phyloP scores from a whole-genome alignment of 1,140 invertebrate genomes.

The Eumaeus atala region DNA sequence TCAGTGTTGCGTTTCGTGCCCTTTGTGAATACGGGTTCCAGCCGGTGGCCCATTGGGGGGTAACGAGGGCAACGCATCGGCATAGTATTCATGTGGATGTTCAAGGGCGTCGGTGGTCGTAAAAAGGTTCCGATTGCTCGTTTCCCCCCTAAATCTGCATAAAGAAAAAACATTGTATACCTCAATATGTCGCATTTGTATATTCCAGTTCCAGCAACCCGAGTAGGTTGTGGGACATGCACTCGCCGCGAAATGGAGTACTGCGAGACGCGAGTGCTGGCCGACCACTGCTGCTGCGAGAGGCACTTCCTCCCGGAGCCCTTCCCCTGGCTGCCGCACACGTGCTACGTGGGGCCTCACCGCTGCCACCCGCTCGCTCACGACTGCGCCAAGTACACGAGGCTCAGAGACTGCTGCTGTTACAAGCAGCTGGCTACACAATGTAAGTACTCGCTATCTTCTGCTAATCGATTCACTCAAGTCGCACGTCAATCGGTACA shows the following conservation, averaged over 20 bases:
- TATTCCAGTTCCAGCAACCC: constrained; percentile 62
- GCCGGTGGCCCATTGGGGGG: no score
- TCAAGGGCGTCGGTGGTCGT: no score
- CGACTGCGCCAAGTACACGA: constrained; percentile 78
- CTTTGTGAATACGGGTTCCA: no score
- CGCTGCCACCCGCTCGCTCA: constrained; percentile 71
- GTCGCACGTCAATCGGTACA: no score
- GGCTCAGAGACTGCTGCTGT: constrained; percentile 81
- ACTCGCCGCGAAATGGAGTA: constrained; percentile 77
- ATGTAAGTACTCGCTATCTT: constrained; percentile 51
- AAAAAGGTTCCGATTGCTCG: no score
- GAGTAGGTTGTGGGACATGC: constrained; percentile 79
- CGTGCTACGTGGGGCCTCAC: constrained; percentile 76
- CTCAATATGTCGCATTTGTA: no score
- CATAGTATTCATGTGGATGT: no score
- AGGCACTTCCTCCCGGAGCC: constrained; percentile 75
- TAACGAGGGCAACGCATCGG: no score
- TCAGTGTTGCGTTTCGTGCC: no score
- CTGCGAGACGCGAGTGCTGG: constrained; percentile 77
- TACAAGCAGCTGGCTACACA: constrained; percentile 73
- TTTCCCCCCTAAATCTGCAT: no score
- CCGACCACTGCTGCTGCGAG: constrained; percentile 84
- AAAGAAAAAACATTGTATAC: no score
- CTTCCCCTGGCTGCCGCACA: constrained; percentile 80
- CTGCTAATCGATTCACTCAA: no score